Conservation (phyloP, 2,797 vertebrate species). For the Menidia menidia region DNA sequence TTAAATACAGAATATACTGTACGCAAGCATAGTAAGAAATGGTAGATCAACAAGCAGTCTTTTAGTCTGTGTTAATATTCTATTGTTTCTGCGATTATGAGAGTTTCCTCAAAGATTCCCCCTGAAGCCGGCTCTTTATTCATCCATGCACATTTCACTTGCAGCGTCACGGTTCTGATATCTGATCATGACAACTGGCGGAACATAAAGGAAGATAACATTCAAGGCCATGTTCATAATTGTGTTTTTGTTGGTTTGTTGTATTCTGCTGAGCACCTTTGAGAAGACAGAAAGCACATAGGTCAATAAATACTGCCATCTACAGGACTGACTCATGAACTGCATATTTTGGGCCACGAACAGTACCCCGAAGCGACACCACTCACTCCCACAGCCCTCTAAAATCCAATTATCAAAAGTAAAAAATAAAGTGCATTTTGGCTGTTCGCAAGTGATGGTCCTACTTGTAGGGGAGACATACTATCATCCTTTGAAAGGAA, state of each 20-base stretch:
- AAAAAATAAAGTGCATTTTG: slow-evolving; percentile 84
- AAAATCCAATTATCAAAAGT: slow-evolving; percentile 69
- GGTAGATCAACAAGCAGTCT: slow-evolving; percentile 49
- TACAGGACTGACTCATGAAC: slow-evolving; percentile 55
- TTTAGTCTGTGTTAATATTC: slow-evolving; percentile 20
- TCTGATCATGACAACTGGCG: slow-evolving; percentile 33
- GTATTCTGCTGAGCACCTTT: slow-evolving; percentile 59
- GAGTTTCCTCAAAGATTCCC: slow-evolving; percentile 18
- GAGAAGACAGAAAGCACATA: slow-evolving; percentile 32
- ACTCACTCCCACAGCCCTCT: slow-evolving; percentile 54
- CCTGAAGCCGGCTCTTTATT: slow-evolving; percentile 29
- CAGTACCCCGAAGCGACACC: slow-evolving; percentile 11
- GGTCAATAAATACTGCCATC: slow-evolving; percentile 52
- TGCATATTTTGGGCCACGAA: slow-evolving; percentile 47
- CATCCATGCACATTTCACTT: slow-evolving; percentile 54
- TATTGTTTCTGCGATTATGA: slow-evolving; percentile 16
- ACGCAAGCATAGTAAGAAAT: slow-evolving; percentile 57
- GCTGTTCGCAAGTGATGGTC: slow-evolving; percentile 51
- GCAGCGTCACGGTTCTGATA: slow-evolving; percentile 46
- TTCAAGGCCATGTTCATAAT: slow-evolving; percentile 56
- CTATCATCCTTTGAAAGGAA: slow-evolving; percentile 34
- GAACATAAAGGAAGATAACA: slow-evolving; percentile 39
- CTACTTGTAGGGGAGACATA: slow-evolving; percentile 38
- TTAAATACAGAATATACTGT: slow-evolving; percentile 59
- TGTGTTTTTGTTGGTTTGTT: slow-evolving; percentile 28